Evolutionary conservation across 1,140 invertebrate species (phyloP), one percentile per base, ranked within the genome.

Genomic region (Drosophila sechellia): DNA sequence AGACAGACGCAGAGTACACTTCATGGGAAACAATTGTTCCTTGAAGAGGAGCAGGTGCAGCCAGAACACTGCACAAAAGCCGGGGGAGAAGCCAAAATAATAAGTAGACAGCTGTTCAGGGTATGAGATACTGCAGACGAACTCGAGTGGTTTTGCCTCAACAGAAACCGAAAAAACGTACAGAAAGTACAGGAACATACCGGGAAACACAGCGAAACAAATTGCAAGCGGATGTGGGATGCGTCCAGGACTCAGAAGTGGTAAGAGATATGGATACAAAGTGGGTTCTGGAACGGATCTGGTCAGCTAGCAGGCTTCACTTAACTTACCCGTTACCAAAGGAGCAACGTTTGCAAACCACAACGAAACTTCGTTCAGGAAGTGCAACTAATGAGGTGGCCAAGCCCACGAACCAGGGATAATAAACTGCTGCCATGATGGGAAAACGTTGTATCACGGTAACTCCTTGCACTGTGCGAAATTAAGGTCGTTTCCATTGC

Each of bases 201-300:
- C 42, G 10, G 27, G 56, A 55, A 45, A 66, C 1, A 57, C 56
- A 46, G 59, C 64, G 50, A 35, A 65, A 75, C 66, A 50, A 73
- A 81, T 66, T 65, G 75, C 53, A 27, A 80, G 55, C 68, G 79
- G 68, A 81, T 81, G 79, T 81, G 76, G 65, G 35, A 57, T 71
- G 72, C 72, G 72, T 75, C 72, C 60, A 76, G 72, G 72, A 76
- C 60, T 57, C 53, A 17, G 34, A 52, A 57, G 54, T 53, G 57
- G 63, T 61, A 34, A 6, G 22, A 53, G 34, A 46, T 52, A 63
- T 56, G 48, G 46, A 61, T 48, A 35, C 39, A 31, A 40, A 17
- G 40, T 27, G 34, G 6, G 13, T 39, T 55, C 13, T 39, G 37
- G 34, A 48, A 45, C 39, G 59, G 34, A 56, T 57, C 48, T 59